These are phyloP conservation scores for Mythimna impura DNA, from an alignment of 2,888 invertebrate species.

Conservation along the genomic window DNA sequence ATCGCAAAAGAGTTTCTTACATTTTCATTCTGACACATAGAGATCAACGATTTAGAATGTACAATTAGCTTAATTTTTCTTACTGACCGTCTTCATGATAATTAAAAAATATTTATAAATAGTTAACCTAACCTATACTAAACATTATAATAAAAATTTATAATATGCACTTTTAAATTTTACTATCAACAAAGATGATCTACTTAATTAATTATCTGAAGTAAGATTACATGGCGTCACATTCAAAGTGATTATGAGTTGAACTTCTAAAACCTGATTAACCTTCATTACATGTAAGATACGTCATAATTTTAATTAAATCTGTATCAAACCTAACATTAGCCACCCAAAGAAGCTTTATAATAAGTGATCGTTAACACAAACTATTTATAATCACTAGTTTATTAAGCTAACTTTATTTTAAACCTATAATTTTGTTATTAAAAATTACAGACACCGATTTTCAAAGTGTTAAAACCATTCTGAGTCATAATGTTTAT, in stretches of 20 bases:
- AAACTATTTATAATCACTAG: constrained; percentile 54
- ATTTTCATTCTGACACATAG: too few species aligned
- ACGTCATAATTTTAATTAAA: constrained; percentile 58
- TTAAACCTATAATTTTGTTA: constrained; percentile 74
- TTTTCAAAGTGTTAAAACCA: constrained; percentile 75
- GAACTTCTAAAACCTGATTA: constrained; percentile 38
- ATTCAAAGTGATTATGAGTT: constrained; percentile 36
- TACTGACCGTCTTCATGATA: too few species aligned
- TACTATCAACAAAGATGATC: constrained; percentile 6
- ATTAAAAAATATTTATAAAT: too few species aligned
- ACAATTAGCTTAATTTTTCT: too few species aligned
- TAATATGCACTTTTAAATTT: background rate
- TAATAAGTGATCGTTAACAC: constrained; percentile 36
- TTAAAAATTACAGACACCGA: constrained; percentile 73
- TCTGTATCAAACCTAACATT: constrained; percentile 50
- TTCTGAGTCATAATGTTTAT: constrained; percentile 68
- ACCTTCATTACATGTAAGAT: constrained; percentile 40
- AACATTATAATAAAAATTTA: background rate
- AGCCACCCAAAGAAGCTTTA: constrained; percentile 39
- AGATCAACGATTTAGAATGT: too few species aligned
- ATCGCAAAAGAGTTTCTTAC: too few species aligned
- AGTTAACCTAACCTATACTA: too few species aligned
- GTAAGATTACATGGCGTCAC: constrained; percentile 32
- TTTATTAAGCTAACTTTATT: constrained; percentile 56
- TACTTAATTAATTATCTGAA: constrained; percentile 29